phyloP scores from a whole-genome alignment of 2,888 invertebrate genomes.

The Sarcophaga carnaria region DNA sequence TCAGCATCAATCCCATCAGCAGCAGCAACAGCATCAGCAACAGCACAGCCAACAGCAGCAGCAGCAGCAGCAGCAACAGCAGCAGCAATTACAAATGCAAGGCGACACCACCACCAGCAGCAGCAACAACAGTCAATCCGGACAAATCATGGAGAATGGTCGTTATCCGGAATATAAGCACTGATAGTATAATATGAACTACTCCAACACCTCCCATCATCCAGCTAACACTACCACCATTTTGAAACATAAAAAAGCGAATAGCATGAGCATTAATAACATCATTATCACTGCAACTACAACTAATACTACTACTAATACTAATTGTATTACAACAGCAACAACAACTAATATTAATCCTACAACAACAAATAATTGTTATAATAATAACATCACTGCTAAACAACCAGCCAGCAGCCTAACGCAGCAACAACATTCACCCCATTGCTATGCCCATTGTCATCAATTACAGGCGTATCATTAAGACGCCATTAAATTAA shows the following conservation, averaged over 20 bases:
- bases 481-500: constrained; percentile 12
- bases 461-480: constrained; percentile 59
- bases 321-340: not conserved
- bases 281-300: not conserved
- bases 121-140: constrained; percentile 81
- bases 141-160: constrained; percentile 84
- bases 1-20: constrained; percentile 78
- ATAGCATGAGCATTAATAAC: constrained; percentile 50
- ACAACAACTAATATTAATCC: not conserved
- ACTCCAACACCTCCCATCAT: constrained; percentile 11
- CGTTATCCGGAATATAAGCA: constrained; percentile 90
- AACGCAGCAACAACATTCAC: constrained; percentile 65
- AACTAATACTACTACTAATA: constrained; percentile 24
- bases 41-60: constrained; percentile 71
- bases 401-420: constrained; percentile 42
- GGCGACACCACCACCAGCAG: constrained; percentile 81
- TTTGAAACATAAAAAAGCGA: constrained; percentile 42
- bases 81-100: constrained; percentile 75
- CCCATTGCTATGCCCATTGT: constrained; percentile 56
- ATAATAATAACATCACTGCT: constrained; percentile 43
- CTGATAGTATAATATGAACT: constrained; percentile 83
- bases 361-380: constrained; percentile 48
- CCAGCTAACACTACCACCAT: constrained; percentile 63
- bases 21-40: constrained; percentile 71
- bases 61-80: constrained; percentile 72